These are phyloP conservation scores for Slavum lentiscoides DNA, from an alignment of 2,888 invertebrate species.

Conservation along the genomic window DNA sequence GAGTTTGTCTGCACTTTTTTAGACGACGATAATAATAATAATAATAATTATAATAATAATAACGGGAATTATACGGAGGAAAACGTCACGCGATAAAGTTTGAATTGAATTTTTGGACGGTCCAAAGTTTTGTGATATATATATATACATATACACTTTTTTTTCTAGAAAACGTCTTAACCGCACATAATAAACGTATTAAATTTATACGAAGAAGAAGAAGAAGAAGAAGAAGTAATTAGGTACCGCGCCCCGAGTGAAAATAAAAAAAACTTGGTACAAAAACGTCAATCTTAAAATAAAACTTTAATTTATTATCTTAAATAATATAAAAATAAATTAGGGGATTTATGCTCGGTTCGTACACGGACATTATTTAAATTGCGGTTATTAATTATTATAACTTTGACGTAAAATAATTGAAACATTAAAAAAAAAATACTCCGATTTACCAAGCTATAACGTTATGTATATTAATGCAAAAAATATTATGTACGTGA, in stretches of 20 bases:
- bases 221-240: neutral
- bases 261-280: neutral
- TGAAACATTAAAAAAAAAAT: neutral
- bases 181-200: neutral
- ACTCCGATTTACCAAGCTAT: neutral
- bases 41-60: neutral
- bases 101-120: neutral
- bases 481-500: neutral
- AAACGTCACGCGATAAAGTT: constrained; percentile 2
- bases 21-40: neutral
- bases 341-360: neutral
- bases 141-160: too few species aligned
- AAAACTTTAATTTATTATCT: neutral
- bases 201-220: neutral
- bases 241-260: too few species aligned
- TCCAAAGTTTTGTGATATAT: neutral
- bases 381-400: neutral
- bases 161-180: neutral
- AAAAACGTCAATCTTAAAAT: constrained; percentile 2
- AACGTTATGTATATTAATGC: neutral
- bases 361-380: neutral
- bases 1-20: neutral
- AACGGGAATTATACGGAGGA: neutral
- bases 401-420: neutral
- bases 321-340: constrained; percentile 13